These are phyloP conservation scores for Chondrosia reniformis DNA, from an alignment of 37 sponge, comb jelly and placozoan genomes.

Conservation along the genomic window DNA sequence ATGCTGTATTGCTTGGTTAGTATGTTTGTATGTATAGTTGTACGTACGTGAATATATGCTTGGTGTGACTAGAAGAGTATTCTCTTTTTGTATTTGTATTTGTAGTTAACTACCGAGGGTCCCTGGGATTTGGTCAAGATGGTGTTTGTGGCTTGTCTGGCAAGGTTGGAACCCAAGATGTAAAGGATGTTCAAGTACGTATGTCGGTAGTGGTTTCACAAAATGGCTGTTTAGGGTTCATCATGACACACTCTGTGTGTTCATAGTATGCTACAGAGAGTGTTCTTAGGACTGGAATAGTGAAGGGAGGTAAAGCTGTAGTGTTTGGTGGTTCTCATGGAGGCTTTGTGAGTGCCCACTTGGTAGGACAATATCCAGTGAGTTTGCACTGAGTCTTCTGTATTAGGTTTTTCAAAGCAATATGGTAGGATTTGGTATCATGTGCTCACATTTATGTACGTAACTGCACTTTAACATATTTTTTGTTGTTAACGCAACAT, in stretches of 20 bases:
- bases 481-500: not conserved
- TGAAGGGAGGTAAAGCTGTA: conserved; percentile 46
- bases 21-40: not conserved
- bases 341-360: conserved; percentile 87
- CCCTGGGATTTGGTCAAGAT: conserved; percentile 81
- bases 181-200: conserved; percentile 84
- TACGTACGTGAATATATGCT: not conserved
- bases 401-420: too few species aligned
- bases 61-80: too few species aligned
- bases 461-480: not conserved
- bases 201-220: not conserved
- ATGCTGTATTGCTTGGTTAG: conserved; percentile 71
- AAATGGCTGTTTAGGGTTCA: not conserved
- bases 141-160: conserved; percentile 68
- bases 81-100: too few species aligned
- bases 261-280: conserved; percentile 52
- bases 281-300: conserved; percentile 41
- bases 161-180: conserved; percentile 86
- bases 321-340: conserved; percentile 97
- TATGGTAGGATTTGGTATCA: too few species aligned
- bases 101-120: conserved; percentile 93
- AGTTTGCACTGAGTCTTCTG: conserved; percentile 24
- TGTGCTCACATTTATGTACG: not conserved
- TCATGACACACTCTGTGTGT: not conserved
- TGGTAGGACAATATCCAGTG: conserved; percentile 91